These are phyloP conservation scores for Leptoteleia sp. DNA, from an alignment of 1,140 invertebrate species.

Conservation along the genomic window DNA sequence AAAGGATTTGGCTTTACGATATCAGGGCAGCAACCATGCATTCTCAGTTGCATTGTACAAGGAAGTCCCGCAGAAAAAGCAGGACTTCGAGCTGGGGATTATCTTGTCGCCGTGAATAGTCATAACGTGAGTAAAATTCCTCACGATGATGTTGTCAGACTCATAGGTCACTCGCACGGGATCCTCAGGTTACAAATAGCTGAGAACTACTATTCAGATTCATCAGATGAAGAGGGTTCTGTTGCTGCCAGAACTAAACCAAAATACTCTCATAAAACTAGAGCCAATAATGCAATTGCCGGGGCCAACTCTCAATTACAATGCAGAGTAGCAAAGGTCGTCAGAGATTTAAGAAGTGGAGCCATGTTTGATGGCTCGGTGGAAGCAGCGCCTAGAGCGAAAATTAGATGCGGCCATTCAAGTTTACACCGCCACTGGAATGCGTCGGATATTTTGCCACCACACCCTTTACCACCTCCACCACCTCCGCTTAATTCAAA, in stretches of 20 bases:
- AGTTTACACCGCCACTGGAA: constrained; percentile 77
- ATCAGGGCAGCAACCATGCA: constrained; percentile 95
- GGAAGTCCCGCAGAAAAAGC: constrained; percentile 92
- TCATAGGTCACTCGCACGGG: constrained; percentile 93
- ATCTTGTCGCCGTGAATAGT: constrained; percentile 94
- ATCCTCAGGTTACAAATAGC: constrained; percentile 91
- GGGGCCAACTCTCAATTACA: constrained; percentile 66
- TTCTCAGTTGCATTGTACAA: constrained; percentile 92
- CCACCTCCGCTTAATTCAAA: constrained; percentile 77
- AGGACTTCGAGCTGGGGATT: constrained; percentile 94
- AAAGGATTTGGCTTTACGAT: constrained; percentile 96
- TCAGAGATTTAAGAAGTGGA: constrained; percentile 82
- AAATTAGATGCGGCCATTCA: constrained; percentile 71
- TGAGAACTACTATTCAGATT: constrained; percentile 93
- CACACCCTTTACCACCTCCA: constrained; percentile 78
- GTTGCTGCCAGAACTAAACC: constrained; percentile 82
- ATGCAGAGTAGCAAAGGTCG: constrained; percentile 82
- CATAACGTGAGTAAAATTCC: constrained; percentile 92
- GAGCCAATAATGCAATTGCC: constrained; percentile 67
- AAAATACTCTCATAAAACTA: constrained; percentile 84
- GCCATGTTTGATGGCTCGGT: constrained; percentile 79
- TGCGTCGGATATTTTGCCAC: constrained; percentile 73
- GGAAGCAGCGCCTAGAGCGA: constrained; percentile 60
- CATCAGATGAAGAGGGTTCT: constrained; percentile 87
- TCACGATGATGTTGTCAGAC: constrained; percentile 94